A percentile compares a stretch with the other conserved stretches of the same genome.
These are phyloP conservation scores for Parthenolecanium corni DNA, from an alignment of 2,888 invertebrate species.

Conservation along the genomic window DNA sequence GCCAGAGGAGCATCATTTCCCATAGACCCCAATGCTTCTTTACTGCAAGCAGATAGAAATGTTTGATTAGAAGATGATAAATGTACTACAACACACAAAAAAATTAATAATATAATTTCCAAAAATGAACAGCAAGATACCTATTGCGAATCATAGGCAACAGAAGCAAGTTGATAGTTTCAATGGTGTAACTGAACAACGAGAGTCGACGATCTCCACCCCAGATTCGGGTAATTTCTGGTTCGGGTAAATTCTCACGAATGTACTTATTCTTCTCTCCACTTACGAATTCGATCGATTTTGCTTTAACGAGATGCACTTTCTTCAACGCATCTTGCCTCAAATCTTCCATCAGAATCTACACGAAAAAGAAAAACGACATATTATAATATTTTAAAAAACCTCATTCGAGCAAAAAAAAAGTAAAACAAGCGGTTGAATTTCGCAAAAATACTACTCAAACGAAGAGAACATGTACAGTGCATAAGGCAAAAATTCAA, in stretches of 20 bases:
- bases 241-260: constrained; percentile 35
- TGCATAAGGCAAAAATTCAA: no score
- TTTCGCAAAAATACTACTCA: not conserved
- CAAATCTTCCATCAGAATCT: constrained; percentile 74
- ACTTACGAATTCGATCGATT: constrained; percentile 35
- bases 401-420: no score
- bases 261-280: constrained; percentile 35
- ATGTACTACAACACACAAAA: not conserved
- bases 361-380: constrained; percentile 32
- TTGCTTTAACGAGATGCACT: constrained; percentile 37
- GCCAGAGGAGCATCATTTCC: constrained; percentile 97
- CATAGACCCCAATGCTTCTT: constrained; percentile 98
- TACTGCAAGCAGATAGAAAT: constrained; percentile 46
- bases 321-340: constrained; percentile 44
- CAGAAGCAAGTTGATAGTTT: constrained; percentile 85
- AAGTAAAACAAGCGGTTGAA: not conserved
- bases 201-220: constrained; percentile 71
- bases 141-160: constrained; percentile 93
- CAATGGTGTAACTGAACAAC: constrained; percentile 86
- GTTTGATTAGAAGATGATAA: constrained; percentile 15
- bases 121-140: constrained; percentile 43
- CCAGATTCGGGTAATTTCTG: constrained; percentile 42
- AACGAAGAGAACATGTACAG: no score
- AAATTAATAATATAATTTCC: no score
- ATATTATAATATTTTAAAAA: not conserved